A percentile compares a stretch with the other conserved stretches of the same genome.
Conservation (phyloP, 2,797 vertebrate genomes). For the Clarias laeviceps region DNA sequence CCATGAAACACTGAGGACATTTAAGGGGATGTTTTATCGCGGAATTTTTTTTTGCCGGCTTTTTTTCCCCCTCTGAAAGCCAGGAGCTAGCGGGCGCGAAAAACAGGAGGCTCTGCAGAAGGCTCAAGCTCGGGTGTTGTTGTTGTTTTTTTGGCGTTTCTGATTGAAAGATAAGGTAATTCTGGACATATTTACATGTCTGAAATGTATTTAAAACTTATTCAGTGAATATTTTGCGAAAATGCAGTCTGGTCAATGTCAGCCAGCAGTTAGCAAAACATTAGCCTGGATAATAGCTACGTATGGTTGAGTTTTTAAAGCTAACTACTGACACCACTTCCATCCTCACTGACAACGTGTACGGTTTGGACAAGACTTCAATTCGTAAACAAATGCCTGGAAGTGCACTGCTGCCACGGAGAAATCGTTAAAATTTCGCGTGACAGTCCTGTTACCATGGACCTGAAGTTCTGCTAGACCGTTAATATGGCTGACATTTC, state of each 20-base stretch:
- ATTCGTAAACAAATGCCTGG: background rate
- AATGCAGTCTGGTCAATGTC: constrained; percentile 14
- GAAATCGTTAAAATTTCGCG: background rate
- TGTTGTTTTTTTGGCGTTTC: constrained; percentile 13
- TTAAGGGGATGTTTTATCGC: constrained; percentile 42
- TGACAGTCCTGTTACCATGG: constrained; percentile 18
- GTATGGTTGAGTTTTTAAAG: constrained; percentile 27
- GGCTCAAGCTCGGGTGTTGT: constrained; percentile 10
- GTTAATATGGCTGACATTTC: constrained; percentile 85
- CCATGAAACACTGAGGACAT: constrained; percentile 51
- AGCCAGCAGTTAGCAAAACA: constrained; percentile 20
- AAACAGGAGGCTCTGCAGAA: background rate
- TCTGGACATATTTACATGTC: background rate
- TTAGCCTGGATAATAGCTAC: constrained; percentile 15
- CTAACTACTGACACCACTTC: background rate
- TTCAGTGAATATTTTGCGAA: background rate
- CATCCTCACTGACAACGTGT: background rate
- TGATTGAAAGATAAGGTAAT: constrained; percentile 53
- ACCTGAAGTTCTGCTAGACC: constrained; percentile 60
- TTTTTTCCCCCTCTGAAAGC: constrained; percentile 59
- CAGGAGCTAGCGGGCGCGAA: constrained; percentile 59
- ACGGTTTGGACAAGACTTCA: background rate
- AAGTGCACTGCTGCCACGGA: background rate
- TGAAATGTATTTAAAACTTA: background rate
- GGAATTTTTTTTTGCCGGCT: constrained; percentile 68